Base-by-base conservation (phyloP, 2,888 invertebrate species). In the Eristalinus aeneus region DNA sequence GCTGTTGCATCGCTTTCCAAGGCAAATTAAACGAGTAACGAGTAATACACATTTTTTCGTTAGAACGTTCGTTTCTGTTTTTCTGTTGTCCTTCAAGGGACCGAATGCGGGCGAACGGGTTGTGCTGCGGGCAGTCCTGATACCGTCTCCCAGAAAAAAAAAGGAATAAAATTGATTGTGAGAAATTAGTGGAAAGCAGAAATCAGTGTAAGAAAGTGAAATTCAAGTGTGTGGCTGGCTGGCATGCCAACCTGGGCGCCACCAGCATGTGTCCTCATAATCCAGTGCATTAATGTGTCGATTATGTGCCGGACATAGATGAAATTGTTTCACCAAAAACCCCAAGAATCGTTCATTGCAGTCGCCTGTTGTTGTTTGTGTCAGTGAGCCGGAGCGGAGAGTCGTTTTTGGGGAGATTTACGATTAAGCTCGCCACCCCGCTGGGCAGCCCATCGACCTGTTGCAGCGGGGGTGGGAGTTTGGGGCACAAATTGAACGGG, bases 311-410 rank as follows among this genome's bases (percentile, higher is more conserved):
- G 71, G 56, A 60, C 39, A 78, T 23, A 23, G 72, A 8, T 16
- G 54, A 67, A 39, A 75, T 76, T 76, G 56, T 56, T 36, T 27
- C 58, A 36, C 68, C 36, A n/a, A 67, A 72, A 63, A 68, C 39
- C 58, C 11, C 16, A 31, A 23, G 54, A 85, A 72, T 80, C 75
- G 69, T 81, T 85, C 76, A 81, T 64, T 73, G 60, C 65, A 85
- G 76, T 68, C 72, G 72, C 39, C 72, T 2, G 53, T 31, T 16
- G 9, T 39, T 23, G 58, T 65, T 58, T 39, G 75, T 12, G 23
- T 20, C 2, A 2, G n/a, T 11, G 58, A 27, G 39, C 22, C 3
- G 31, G 16, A 31, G 23, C 5, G 11, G 3, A 58, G 23, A 27
- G 46, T 22, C 16, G 16, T 54, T 83, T 56, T n/a, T n/a, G n/a